phyloP scores from a whole-genome alignment of 2,888 invertebrate species.

The Scaptomyza tumidula region DNA sequence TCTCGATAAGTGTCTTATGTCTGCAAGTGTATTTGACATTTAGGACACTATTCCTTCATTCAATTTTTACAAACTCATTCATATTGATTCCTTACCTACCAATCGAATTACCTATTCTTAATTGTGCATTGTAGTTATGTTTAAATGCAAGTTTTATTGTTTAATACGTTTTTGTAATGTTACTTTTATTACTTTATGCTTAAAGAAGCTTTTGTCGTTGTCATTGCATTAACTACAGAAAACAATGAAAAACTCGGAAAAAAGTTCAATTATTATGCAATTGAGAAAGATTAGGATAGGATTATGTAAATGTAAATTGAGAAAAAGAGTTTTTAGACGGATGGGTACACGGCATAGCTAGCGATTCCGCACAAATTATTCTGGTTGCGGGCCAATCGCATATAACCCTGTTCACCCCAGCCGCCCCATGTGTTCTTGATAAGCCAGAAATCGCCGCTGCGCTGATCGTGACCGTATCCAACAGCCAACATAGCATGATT shows the following conservation, averaged over 20 bases:
- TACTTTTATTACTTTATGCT: constrained; percentile 1
- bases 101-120: constrained; percentile 32
- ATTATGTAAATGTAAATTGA: neutral
- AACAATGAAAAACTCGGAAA: too few relatives aligned
- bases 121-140: constrained; percentile 45
- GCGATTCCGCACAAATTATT: constrained; percentile 30
- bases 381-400: constrained; percentile 89
- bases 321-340: neutral
- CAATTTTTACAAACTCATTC: constrained; percentile 13
- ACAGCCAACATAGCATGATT: constrained; percentile 97
- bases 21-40: neutral
- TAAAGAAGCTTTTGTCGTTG: neutral
- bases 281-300: too few relatives aligned
- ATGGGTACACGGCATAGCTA: constrained; percentile 1
- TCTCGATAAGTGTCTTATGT: neutral
- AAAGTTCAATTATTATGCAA: neutral
- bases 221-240: neutral
- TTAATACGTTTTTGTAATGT: constrained; percentile 18
- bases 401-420: constrained; percentile 98
- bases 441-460: constrained; percentile 87
- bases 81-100: constrained; percentile 23
- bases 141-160: constrained; percentile 20
- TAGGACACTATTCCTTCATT: neutral
- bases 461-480: constrained; percentile 91
- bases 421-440: constrained; percentile 98